Percentiles rank a stretch among this genome's conserved stretches.
Conservation (phyloP, 2,113 vertebrate species). For the Phalacrocorax aristotelis region DNA sequence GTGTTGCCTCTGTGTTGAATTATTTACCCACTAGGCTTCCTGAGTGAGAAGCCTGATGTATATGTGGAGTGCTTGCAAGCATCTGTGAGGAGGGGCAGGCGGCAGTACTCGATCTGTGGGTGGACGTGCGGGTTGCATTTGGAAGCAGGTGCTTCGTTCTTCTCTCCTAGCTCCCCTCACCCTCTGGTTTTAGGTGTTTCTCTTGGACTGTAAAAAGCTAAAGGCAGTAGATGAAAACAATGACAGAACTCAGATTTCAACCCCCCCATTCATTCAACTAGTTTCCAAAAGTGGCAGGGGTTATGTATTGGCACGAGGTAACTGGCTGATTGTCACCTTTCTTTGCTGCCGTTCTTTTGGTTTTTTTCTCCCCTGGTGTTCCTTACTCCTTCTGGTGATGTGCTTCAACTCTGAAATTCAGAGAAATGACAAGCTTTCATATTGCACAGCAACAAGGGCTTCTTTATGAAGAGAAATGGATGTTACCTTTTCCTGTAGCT, state of each 20-base stretch:
- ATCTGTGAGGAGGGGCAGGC: accelerated
- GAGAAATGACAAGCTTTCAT: not conserved
- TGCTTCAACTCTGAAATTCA: constrained; percentile 22
- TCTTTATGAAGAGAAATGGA: not conserved
- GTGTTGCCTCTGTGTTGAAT: not conserved
- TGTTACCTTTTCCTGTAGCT: not conserved
- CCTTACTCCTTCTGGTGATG: not conserved
- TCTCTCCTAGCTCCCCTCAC: accelerated
- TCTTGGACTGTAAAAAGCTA: not conserved
- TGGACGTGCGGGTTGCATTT: not conserved
- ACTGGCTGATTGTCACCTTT: not conserved
- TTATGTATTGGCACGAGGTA: not conserved
- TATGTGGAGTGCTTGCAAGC: accelerated
- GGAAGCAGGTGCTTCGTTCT: not conserved
- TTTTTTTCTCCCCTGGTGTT: not conserved
- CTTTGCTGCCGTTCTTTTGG: not conserved
- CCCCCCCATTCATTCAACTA: not conserved
- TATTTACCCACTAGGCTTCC: not conserved
- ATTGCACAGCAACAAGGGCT: not conserved
- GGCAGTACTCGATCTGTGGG: not conserved
- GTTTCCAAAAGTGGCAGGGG: constrained; percentile 47
- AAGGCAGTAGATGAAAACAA: not conserved
- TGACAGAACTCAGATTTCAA: not conserved
- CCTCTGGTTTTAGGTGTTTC: not conserved
- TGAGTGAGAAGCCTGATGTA: not conserved